Conservation (phyloP, 2,797 vertebrate species). For the Pseudotriccus pelzelni region DNA sequence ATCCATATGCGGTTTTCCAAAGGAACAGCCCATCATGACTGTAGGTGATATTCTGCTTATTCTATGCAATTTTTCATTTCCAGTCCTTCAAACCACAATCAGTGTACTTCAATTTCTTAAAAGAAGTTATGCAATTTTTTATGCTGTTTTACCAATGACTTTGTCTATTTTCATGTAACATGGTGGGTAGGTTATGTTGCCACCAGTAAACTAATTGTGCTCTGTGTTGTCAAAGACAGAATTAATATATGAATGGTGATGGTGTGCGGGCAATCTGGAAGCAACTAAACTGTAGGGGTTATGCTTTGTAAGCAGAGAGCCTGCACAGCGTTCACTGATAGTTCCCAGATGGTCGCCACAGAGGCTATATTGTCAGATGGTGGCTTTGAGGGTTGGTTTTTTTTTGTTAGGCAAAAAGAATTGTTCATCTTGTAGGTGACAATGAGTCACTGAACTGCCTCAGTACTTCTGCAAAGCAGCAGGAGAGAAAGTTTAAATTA, state of each 20-base stretch:
- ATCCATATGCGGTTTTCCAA: background rate
- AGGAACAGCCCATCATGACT: background rate
- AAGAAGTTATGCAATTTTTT: background rate
- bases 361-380: background rate
- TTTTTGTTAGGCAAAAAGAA: background rate
- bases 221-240: background rate
- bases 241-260: background rate
- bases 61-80: background rate
- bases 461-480: background rate
- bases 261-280: background rate
- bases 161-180: background rate
- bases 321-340: background rate
- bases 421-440: background rate
- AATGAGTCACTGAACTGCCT: background rate
- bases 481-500: background rate
- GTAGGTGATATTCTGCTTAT: background rate
- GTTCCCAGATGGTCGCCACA: background rate
- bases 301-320: background rate
- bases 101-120: background rate
- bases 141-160: background rate
- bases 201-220: background rate
- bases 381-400: background rate
- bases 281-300: background rate
- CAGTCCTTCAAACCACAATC: background rate
- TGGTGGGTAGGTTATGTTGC: background rate